These are phyloP conservation scores for Emys orbicularis DNA, from an alignment of 2,797 vertebrate genomes.

Conservation along the genomic window DNA sequence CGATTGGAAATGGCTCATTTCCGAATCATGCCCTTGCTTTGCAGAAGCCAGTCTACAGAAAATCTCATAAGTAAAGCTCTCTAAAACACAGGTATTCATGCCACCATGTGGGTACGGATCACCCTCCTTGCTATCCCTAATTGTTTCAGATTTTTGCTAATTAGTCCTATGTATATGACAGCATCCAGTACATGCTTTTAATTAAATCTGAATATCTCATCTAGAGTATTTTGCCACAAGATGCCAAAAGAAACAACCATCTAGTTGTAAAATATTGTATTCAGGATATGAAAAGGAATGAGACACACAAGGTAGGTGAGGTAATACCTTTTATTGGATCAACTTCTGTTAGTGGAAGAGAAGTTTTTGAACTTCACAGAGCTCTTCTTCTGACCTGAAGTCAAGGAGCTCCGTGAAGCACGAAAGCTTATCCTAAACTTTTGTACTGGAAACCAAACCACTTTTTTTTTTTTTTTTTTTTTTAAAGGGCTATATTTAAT, in stretches of 20 bases:
- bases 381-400: neutral
- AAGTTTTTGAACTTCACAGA: no score
- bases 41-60: conserved; percentile 47
- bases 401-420: neutral
- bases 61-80: neutral
- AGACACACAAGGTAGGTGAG: neutral
- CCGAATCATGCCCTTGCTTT: conserved; percentile 47
- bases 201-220: neutral
- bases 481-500: neutral
- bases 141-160: conserved; percentile 16
- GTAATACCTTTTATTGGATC: neutral
- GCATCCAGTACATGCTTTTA: conserved; percentile 9
- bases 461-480: neutral
- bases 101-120: neutral
- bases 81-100: conserved; percentile 14
- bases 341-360: neutral
- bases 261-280: neutral
- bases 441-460: neutral
- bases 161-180: neutral
- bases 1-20: conserved; percentile 68
- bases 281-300: neutral
- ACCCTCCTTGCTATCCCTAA: neutral
- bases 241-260: neutral
- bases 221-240: neutral
- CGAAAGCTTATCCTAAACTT: neutral